A percentile compares a stretch with the other conserved stretches of the same genome.
These are phyloP conservation scores for Drosophila melanogaster DNA, from an alignment of 1,140 invertebrate genomes.

Conservation along the genomic window DNA sequence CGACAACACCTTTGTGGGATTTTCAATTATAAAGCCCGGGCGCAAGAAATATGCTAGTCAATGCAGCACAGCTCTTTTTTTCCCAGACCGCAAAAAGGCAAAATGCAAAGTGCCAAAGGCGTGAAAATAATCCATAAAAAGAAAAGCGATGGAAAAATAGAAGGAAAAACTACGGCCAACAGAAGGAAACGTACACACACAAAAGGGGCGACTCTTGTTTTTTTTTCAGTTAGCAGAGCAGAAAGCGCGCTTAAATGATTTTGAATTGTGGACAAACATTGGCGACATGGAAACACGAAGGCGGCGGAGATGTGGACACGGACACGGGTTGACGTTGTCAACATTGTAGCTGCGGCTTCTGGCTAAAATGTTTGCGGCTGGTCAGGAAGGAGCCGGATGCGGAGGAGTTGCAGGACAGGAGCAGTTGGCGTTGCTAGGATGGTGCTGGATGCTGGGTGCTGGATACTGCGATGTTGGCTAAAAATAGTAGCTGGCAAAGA, in stretches of 20 bases:
- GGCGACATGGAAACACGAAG: constrained; percentile 42
- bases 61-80: constrained; percentile 36
- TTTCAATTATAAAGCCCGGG: constrained; percentile 75
- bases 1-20: constrained; percentile 78
- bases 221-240: constrained; percentile 23
- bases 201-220: constrained; percentile 20
- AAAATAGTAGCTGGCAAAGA: constrained; percentile 75
- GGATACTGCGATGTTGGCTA: constrained; percentile 8
- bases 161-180: constrained; percentile 23
- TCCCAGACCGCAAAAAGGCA: constrained; percentile 54
- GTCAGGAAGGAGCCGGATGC: not conserved
- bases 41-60: constrained; percentile 66
- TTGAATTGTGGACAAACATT: constrained; percentile 76
- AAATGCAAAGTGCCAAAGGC: constrained; percentile 71
- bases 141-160: constrained; percentile 12
- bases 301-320: constrained; percentile 25
- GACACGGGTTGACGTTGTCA: constrained; percentile 67
- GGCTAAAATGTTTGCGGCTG: constrained; percentile 77
- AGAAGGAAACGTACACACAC: constrained; percentile 51
- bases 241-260: constrained; percentile 76
- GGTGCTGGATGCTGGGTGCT: constrained; percentile 9
- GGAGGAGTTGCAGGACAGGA: not conserved
- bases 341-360: constrained; percentile 78
- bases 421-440: not conserved
- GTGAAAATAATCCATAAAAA: constrained; percentile 76